A percentile compares a stretch with the other conserved stretches of the same genome.
phyloP scores from a whole-genome alignment of 2,113 vertebrate species.

The Manacus vitellinus region DNA sequence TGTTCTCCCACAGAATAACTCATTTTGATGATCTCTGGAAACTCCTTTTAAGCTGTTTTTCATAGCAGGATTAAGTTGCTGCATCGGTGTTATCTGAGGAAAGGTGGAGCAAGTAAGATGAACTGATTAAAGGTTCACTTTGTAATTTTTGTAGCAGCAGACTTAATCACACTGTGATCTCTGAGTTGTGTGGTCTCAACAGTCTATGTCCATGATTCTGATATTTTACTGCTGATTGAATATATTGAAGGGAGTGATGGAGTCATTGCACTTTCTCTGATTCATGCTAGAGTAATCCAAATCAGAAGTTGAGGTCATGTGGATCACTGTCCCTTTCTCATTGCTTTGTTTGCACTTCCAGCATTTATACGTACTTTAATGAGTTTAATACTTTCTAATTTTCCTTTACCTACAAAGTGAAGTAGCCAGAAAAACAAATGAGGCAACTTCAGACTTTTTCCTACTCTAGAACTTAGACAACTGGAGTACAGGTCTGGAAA shows the following conservation, averaged over 20 bases:
- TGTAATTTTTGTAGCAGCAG: not conserved
- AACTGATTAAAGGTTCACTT: not conserved
- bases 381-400: not conserved
- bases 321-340: not conserved
- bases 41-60: not conserved
- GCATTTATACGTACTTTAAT: not conserved
- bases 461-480: not conserved
- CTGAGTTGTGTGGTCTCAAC: not conserved
- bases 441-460: not conserved
- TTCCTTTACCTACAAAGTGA: not conserved
- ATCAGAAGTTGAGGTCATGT: not conserved
- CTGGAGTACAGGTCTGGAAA: not conserved
- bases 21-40: not conserved
- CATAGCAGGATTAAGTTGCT: not conserved
- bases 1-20: not conserved
- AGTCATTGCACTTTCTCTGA: not conserved
- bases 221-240: not conserved
- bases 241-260: not conserved
- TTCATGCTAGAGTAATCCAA: not conserved
- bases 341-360: not conserved
- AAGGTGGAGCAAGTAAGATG: conserved; percentile 8
- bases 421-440: not conserved
- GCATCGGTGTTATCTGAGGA: not conserved
- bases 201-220: not conserved
- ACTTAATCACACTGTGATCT: not conserved